Evolutionary conservation across 2,888 invertebrate genomes (phyloP).

Genomic region (Agrotis ipsilon): DNA sequence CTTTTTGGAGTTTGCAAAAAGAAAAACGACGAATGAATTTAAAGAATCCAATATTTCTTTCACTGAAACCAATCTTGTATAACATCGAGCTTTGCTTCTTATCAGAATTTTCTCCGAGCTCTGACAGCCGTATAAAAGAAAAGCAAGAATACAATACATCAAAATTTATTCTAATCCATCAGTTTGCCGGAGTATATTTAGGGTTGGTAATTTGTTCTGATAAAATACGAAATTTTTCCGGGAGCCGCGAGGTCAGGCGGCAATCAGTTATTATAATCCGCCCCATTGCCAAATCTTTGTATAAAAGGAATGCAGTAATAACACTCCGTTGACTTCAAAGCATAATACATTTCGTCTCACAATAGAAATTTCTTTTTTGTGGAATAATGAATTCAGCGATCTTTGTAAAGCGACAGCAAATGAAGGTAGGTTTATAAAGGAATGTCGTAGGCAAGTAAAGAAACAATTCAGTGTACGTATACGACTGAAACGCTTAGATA

Average conservation of each 20-base stretch:
- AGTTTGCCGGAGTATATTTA: constrained; percentile 44
- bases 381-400: constrained; percentile 54
- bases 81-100: not conserved
- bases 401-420: constrained; percentile 35
- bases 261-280: constrained; percentile 66
- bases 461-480: constrained; percentile 21
- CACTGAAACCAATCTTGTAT: constrained; percentile 17
- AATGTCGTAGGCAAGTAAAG: not conserved
- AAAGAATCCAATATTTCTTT: constrained; percentile 27
- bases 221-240: constrained; percentile 55
- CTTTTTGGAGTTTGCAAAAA: constrained; percentile 3
- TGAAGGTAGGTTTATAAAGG: constrained; percentile 17
- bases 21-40: not conserved
- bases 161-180: constrained; percentile 58
- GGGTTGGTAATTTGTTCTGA: constrained; percentile 61
- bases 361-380: constrained; percentile 48
- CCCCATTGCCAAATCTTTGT: constrained; percentile 61
- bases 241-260: constrained; percentile 59
- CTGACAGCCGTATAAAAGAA: constrained; percentile 30
- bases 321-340: constrained; percentile 65
- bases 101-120: constrained; percentile 11
- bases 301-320: constrained; percentile 64
- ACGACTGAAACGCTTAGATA: constrained; percentile 7
- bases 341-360: constrained; percentile 54
- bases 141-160: constrained; percentile 42